A percentile compares a stretch with the other conserved stretches of the same genome.
These are phyloP conservation scores for Harmothoe impar DNA, from an alignment of 2,888 invertebrate species.

Conservation along the genomic window DNA sequence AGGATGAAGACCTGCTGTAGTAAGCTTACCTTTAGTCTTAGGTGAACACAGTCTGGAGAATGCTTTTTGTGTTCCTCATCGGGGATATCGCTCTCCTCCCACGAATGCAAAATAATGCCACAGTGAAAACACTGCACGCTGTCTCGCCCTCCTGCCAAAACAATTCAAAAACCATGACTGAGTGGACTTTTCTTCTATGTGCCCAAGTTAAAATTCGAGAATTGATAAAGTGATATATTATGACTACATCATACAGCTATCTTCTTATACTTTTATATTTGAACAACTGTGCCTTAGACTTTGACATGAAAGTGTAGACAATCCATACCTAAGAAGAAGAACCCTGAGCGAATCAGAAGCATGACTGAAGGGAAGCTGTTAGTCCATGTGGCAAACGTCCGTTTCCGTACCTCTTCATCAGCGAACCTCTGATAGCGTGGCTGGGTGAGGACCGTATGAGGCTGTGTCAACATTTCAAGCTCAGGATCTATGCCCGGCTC, in stretches of 20 bases:
- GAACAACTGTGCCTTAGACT: no score
- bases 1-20: no score
- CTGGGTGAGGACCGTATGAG: background rate
- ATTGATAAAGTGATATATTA: background rate
- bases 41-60: background rate
- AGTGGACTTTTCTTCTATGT: background rate
- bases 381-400: background rate
- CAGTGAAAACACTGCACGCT: constrained; percentile 55
- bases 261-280: no score
- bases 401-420: background rate
- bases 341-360: background rate
- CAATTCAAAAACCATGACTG: no score
- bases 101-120: constrained; percentile 34
- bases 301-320: no score
- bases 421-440: background rate
- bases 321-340: background rate
- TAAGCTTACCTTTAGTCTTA: background rate
- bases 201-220: background rate
- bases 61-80: constrained; percentile 48
- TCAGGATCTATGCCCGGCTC: constrained; percentile 9
- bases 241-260: background rate
- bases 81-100: constrained; percentile 32
- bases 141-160: constrained; percentile 40
- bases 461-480: background rate
- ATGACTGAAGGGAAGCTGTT: background rate